Evolutionary conservation across 2,113 vertebrate genomes (phyloP), one percentile per base, ranked within the genome.

Genomic region (Accipiter virgatus): DNA sequence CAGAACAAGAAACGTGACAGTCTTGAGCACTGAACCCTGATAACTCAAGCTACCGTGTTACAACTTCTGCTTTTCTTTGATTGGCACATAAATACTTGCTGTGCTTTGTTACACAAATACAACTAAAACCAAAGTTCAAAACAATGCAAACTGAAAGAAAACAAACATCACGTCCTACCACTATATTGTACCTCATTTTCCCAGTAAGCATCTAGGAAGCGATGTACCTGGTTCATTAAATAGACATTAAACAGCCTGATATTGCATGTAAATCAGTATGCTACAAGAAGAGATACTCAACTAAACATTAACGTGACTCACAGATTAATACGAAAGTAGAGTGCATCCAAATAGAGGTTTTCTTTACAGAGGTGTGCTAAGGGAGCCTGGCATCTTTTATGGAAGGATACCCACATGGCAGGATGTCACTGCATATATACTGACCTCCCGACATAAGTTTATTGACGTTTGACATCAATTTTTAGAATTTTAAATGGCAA

Each of bases 51-150:
- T 52, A 50, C 59, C 1, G 2, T 11, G 59, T 85, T 72, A 16
- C 66, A 56, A 17, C 70, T 96, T 94, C 93, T 91, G 31, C 62
- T 83, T 93, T 70, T 83, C n/a, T 53, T 40, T 75, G 8, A 43
- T 7, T 48, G 34, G 40, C 31, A 61, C 48, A 32, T 0, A 14
- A 42, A 61, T 20, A 77, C 40, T 68, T 1, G 0, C 61, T 32
- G 62, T n/a, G 45, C 65, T 72, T 59, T 53, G 27, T 42, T 66
- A 20, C 34, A 75, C 13, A 79, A 40, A 43, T 15, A 20, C 16
- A 70, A 27, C 15, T 27, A 23, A 36, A 88, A 88, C 13, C 26
- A 55, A 82, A 50, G 55, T 22, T 78, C 71, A 67, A 55, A 83
- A 70, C 19, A 20, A 66, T 5, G 21, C 45, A 77, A 74, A 74